These are phyloP conservation scores for Luperina testacea DNA, from an alignment of 2,888 invertebrate genomes.

Conservation along the genomic window DNA sequence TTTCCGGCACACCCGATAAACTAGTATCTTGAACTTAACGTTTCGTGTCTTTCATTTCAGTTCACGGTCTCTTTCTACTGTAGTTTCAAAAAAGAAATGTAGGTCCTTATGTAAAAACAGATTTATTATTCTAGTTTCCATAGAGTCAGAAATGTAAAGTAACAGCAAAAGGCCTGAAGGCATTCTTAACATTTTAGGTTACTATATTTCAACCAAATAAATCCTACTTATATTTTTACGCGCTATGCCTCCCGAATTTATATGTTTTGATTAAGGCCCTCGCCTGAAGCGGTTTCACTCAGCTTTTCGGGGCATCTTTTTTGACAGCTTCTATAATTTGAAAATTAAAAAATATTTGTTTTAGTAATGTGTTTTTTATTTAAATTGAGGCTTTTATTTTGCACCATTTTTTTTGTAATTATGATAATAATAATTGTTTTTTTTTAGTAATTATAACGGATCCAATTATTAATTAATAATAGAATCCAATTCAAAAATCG, in stretches of 20 bases:
- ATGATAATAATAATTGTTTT: background rate
- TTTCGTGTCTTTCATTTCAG: background rate
- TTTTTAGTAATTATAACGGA: background rate
- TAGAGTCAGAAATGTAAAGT: slow-evolving; percentile 7
- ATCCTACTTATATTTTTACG: slow-evolving; percentile 29
- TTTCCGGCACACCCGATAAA: too few species aligned
- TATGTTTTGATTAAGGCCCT: slow-evolving; percentile 45
- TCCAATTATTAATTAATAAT: background rate
- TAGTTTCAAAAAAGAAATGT: background rate
- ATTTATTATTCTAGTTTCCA: background rate
- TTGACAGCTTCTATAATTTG: slow-evolving; percentile 11
- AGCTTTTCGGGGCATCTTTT: slow-evolving; percentile 16
- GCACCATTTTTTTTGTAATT: background rate
- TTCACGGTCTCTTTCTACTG: background rate
- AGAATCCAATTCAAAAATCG: background rate
- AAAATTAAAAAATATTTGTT: slow-evolving; percentile 29
- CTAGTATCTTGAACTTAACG: background rate
- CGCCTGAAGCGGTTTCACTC: slow-evolving; percentile 38
- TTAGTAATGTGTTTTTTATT: background rate
- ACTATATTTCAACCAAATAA: slow-evolving; percentile 27
- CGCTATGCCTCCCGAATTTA: slow-evolving; percentile 21
- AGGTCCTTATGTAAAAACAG: background rate
- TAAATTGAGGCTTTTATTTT: background rate
- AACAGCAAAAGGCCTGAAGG: slow-evolving; percentile 10
- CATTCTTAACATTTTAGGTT: slow-evolving; percentile 24